Evolutionary conservation across 1,140 invertebrate genomes (phyloP).

Genomic region (Trypoxylus dichotomus): DNA sequence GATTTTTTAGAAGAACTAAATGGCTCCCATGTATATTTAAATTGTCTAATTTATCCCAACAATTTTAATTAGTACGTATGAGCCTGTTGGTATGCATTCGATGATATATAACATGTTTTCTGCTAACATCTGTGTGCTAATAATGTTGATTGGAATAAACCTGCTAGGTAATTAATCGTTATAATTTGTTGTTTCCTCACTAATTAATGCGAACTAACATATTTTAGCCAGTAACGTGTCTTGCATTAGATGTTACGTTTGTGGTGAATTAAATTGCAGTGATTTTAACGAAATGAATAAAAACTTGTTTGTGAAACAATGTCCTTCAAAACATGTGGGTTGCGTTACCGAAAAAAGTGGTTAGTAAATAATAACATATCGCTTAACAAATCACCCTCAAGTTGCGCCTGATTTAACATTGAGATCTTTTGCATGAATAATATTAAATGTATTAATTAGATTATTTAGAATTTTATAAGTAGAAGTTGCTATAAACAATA

Average conservation of each 20-base stretch:
- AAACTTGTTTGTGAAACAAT: neutral
- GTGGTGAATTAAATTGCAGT: constrained; percentile 2
- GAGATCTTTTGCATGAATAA: neutral
- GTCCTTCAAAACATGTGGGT: constrained; percentile 8
- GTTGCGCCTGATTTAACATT: neutral
- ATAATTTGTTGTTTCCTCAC: neutral
- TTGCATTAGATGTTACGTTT: constrained; percentile 10
- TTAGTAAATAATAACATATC: constrained; percentile 2
- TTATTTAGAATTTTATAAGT: no score
- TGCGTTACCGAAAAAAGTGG: neutral
- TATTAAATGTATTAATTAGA: no score
- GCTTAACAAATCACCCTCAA: neutral
- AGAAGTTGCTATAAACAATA: no score
- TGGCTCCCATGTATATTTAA: neutral
- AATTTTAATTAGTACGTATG: neutral
- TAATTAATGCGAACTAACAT: constrained; percentile 18
- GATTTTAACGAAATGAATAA: neutral
- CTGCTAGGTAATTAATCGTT: constrained; percentile 4
- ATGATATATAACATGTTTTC: neutral
- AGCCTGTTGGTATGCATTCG: neutral
- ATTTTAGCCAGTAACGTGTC: constrained; percentile 15
- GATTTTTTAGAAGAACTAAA: neutral
- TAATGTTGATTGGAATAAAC: constrained; percentile 5
- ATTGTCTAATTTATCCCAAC: neutral
- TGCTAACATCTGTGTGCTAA: neutral